Base-by-base conservation (phyloP, 1,140 invertebrate species). In the Trissolcus basalis region DNA sequence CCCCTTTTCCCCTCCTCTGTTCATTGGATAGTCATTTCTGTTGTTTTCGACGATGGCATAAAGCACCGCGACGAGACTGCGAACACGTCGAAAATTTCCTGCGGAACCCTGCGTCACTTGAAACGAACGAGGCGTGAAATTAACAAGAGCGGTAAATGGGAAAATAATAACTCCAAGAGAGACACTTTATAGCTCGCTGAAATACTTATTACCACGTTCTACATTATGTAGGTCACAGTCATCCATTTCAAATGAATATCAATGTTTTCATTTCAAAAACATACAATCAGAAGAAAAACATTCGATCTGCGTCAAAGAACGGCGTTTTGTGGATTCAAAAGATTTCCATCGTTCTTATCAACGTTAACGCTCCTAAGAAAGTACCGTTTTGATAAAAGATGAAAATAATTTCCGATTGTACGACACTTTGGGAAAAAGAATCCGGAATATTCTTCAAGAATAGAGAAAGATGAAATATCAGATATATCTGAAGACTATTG, bases 71-170 rank as follows among this genome's bases (percentile, higher is more conserved):
- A 70, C 68, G 60, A 60, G 69, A 67, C 70, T 65, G 60, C 65
- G 74, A 80, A 80, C 69, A 74, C 63, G 55, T 59, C 67, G 65
- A 77, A 74, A 79, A 77, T 77, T 80, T 80, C 74, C 78, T 73
- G 70, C 67, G 70, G 70, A 80, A 74, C 65, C 75, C 65, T 74
- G 70, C 78, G 65, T 78, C 76, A 74, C 76, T 78, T 74, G 70
- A 74, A 70, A 56, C 16, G 50, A 78, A 74, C 76, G 76, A 74
- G 67, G 76, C 76, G 70, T 78, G 76, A 78, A 78, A 78, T 78
- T 74, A 78, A 75, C 77, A 78, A 78, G 77, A 75, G 58, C 63
- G 12, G 71, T 67, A 78, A 78, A 78, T 78, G 77, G 61, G 71
- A 78, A 78, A 78, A 78, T 78, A 78, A 78, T 78, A 78, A 78